phyloP scores from a whole-genome alignment of 2,797 vertebrate species.

The Manis pentadactyla region DNA sequence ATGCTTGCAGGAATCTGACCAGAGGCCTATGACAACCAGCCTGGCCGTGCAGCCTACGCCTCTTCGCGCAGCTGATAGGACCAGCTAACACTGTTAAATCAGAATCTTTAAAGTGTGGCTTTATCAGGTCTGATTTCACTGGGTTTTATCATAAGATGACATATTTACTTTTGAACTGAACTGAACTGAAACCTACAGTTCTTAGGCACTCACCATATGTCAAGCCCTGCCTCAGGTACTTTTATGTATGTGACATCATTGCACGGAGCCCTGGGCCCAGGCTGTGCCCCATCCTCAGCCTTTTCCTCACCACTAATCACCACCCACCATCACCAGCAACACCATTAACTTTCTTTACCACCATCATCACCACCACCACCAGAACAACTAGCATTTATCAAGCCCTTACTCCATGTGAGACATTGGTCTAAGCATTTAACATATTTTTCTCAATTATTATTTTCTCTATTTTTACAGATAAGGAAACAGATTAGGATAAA shows the following conservation, averaged over 20 bases:
- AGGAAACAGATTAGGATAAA: background rate
- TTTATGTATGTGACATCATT: fast-evolving
- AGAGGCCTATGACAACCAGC: no score
- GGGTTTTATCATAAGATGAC: background rate
- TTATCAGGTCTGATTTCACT: background rate
- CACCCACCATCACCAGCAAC: fast-evolving
- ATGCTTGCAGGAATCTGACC: no score
- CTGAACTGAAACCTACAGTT: background rate
- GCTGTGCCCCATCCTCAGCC: fast-evolving
- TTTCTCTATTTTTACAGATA: background rate
- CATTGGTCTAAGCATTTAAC: background rate
- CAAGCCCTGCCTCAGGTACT: background rate
- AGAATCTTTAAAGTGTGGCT: background rate
- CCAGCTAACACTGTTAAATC: background rate
- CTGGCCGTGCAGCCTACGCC: no score
- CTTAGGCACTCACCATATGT: background rate
- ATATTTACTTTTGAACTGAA: background rate
- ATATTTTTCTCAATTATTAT: background rate
- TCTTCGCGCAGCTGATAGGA: no score
- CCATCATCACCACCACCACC: no score
- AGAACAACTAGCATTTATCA: background rate
- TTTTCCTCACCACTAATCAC: background rate
- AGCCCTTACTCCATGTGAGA: background rate
- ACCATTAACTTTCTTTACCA: fast-evolving
- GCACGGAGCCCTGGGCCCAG: background rate